Evolutionary conservation across 2,888 invertebrate species (phyloP).

Genomic region (Epirrhoe alternata): DNA sequence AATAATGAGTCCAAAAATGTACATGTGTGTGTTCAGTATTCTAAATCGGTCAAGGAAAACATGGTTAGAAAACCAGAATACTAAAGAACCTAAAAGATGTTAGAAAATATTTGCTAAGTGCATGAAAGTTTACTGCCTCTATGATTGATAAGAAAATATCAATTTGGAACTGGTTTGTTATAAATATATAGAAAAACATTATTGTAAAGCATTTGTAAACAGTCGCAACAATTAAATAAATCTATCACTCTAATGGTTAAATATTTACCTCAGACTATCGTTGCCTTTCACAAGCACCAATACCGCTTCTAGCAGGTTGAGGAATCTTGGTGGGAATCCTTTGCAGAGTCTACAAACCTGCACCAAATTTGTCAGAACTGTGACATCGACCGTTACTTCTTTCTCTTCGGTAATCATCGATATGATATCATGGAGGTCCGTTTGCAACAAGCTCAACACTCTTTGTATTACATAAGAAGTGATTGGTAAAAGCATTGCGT

Average conservation of each 20-base stretch:
- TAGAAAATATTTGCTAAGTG: no score
- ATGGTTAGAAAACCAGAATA: no score
- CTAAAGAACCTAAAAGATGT: no score
- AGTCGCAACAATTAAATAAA: neutral
- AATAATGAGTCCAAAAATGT: no score
- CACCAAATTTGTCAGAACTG: slow-evolving; percentile 50
- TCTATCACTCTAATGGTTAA: neutral
- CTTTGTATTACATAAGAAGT: slow-evolving; percentile 81
- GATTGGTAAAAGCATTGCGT: slow-evolving; percentile 82
- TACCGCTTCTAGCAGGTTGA: slow-evolving; percentile 63
- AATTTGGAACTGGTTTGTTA: no score
- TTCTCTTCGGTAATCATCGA: slow-evolving; percentile 40
- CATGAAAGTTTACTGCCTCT: no score
- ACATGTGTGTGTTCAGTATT: no score
- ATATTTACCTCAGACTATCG: slow-evolving; percentile 56
- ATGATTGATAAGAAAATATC: no score
- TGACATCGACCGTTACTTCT: slow-evolving; percentile 30
- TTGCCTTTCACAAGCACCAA: slow-evolving; percentile 50
- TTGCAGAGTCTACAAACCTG: slow-evolving; percentile 53
- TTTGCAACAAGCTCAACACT: slow-evolving; percentile 61
- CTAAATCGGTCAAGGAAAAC: no score
- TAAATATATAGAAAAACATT: no score
- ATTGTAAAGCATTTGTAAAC: no score
- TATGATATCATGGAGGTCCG: slow-evolving; percentile 52
- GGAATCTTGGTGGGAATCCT: slow-evolving; percentile 64